Base-by-base conservation (phyloP, 2,797 vertebrate species). In the Macroramphosus scolopax region DNA sequence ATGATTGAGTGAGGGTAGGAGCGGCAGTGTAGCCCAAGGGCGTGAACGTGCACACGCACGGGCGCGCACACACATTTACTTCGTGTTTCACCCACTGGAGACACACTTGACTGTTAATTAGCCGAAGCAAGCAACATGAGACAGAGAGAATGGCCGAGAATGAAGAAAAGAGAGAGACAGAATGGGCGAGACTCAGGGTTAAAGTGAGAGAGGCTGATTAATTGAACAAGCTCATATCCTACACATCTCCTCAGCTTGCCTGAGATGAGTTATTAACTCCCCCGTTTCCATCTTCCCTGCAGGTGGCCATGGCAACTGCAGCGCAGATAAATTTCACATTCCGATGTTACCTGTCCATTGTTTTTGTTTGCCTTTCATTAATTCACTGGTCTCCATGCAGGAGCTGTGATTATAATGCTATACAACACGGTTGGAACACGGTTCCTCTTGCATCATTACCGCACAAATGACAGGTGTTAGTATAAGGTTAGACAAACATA, bases 81-180 rank as follows among this genome's bases (percentile, higher is more conserved):
- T 73, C 72, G 71, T 81, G 80, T 82, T 83, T 82, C 77, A 78
- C 67, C 46, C 68, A 67, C 63, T 71, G 76, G 64, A 81, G 68
- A 84, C 75, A 77, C 77, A 72, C 63, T 81, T 70, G 81, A 78
- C 85, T 85, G 84, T 85, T 87, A 87, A 91, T 89, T 88, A 89
- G 78, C 72, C 68, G 52, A 39, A 74, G 72, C 16, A 29, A 78
- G 74, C 10, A 56, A 75, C n/a, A 79, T 70, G 64, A 78, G 77
- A 74, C 53, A 29, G 63, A 61, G 68, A 68, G 49, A 68, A 68
- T 75, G 68, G 54, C 57, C 17, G 36, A 60, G 57, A 65, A 73
- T 31, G 52, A 56, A 51, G 47, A 35, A 51, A 47, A 63, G 39
- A 50, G 41, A 34, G 36, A 17, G 42, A 41, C 68, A 45, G 34